phyloP scores from a whole-genome alignment of 2,797 vertebrate genomes.

The Morelia viridis region DNA sequence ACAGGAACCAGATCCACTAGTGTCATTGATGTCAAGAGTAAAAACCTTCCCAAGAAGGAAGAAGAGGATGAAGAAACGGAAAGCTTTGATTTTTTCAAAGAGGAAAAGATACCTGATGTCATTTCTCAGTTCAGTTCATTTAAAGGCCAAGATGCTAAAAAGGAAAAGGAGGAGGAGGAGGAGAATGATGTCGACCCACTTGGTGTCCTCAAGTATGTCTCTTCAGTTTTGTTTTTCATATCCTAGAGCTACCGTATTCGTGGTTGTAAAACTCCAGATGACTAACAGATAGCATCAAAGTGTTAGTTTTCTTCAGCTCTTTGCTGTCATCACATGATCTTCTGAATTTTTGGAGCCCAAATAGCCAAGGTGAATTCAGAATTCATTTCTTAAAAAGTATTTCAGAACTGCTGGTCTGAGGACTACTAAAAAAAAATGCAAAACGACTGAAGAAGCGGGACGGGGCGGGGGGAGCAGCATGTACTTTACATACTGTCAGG shows the following conservation, averaged over 20 bases:
- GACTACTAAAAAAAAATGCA: neutral
- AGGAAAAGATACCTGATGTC: slow-evolving; percentile 60
- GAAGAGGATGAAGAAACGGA: slow-evolving; percentile 67
- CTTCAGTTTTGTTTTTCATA: neutral
- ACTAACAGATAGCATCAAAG: neutral
- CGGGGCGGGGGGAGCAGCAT: neutral
- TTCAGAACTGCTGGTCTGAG: neutral
- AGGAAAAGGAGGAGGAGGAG: slow-evolving; percentile 56
- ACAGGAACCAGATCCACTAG: slow-evolving; percentile 74
- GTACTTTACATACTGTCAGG: neutral
- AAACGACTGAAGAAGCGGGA: neutral
- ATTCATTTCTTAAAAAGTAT: neutral
- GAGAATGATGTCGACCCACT: slow-evolving; percentile 79
- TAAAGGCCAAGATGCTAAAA: slow-evolving; percentile 29
- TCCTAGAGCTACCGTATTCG: neutral
- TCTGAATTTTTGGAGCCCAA: neutral
- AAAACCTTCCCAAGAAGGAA: slow-evolving; percentile 63
- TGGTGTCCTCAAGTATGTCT: slow-evolving; percentile 78
- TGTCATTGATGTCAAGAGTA: slow-evolving; percentile 60
- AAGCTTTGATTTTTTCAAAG: slow-evolving; percentile 78
- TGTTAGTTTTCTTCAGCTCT: neutral
- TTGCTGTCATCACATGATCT: neutral
- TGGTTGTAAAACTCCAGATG: neutral
- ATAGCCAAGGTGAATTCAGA: neutral
- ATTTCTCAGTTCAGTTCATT: slow-evolving; percentile 27